These are phyloP conservation scores for Sesia bembeciformis DNA, from an alignment of 2,888 invertebrate species.

Conservation along the genomic window DNA sequence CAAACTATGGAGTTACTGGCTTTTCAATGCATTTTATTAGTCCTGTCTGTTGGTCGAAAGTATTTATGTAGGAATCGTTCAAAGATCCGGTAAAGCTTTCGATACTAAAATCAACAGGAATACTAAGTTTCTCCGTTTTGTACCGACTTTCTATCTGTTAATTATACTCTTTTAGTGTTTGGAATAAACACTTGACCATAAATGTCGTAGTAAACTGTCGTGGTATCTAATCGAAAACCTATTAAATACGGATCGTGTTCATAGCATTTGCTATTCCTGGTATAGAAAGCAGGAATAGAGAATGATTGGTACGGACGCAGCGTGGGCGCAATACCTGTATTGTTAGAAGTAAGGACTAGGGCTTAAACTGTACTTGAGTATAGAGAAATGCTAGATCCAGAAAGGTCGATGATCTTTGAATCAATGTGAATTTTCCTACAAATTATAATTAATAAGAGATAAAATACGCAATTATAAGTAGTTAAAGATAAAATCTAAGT, in stretches of 20 bases:
- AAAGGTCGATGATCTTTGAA: too few relatives aligned
- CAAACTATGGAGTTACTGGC: too few relatives aligned
- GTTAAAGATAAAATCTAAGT: too few relatives aligned
- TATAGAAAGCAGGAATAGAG: slow-evolving; percentile 36
- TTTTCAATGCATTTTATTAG: too few relatives aligned
- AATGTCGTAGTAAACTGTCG: slow-evolving; percentile 15
- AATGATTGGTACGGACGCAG: slow-evolving; percentile 27
- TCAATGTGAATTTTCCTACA: too few relatives aligned
- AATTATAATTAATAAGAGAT: too few relatives aligned
- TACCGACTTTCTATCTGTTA: slow-evolving; percentile 5
- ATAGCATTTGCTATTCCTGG: slow-evolving; percentile 18
- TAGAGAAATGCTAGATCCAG: too few relatives aligned
- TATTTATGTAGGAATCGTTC: neutral
- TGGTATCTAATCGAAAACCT: slow-evolving; percentile 23
- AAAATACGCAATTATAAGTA: too few relatives aligned
- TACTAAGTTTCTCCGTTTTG: neutral
- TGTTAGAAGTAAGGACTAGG: slow-evolving; percentile 14
- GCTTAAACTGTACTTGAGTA: neutral
- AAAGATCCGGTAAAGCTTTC: neutral
- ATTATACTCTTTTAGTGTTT: slow-evolving; percentile 5
- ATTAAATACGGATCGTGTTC: slow-evolving; percentile 16
- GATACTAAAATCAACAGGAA: neutral
- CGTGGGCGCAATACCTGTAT: slow-evolving; percentile 36
- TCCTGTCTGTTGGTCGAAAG: too few relatives aligned
- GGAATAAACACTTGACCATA: slow-evolving; percentile 6